Evolutionary conservation across 2,113 vertebrate genomes (phyloP), one percentile per base, ranked within the genome.

Genomic region (Phaetusa simplex): DNA sequence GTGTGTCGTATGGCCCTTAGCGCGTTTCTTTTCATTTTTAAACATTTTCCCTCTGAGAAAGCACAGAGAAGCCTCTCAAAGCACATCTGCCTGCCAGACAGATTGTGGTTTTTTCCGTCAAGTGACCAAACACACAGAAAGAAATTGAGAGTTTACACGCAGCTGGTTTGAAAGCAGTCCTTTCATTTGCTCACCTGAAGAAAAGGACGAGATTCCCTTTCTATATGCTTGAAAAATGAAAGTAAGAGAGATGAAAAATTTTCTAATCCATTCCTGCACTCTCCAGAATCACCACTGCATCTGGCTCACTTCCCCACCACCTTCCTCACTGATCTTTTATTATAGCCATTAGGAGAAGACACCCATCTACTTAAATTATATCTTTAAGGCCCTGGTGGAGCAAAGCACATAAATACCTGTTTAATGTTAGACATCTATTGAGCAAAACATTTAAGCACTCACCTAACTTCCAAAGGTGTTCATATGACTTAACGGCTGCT

Each of bases 1-100:
- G 2, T 2, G 56, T 26, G 17, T 42, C 5, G 2, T 6, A 32
- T 15, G 84, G 77, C 72, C 62, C 58, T 64, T 21, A 65, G 73
- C 3, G 9, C 82, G 72, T 80, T 59, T 71, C n/a, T 65, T 87
- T 85, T 87, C 34, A 24, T 88, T 66, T 88, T 95, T 34, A 64
- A 65, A 23, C 22, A 19, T 74, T 73, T 64, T 66, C 64, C 67
- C 53, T 59, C 50, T 19, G 50, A 95, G 72, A 43, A 86, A 78
- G 67, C 73, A 61, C 38, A 84, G 71, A 49, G 32, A 66, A 66
- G 15, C 17, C 42, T 62, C 62, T 67, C 74, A 74, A 55, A 90
- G 83, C 71, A 96, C 93, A 96, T 96, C 93, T 97, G 89, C 27
- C 45, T 81, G 58, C 89, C 89, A 96, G 73, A 90, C 17, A 53